phyloP scores from a whole-genome alignment of 2,888 invertebrate genomes.

The Drosophila kuntzei region DNA sequence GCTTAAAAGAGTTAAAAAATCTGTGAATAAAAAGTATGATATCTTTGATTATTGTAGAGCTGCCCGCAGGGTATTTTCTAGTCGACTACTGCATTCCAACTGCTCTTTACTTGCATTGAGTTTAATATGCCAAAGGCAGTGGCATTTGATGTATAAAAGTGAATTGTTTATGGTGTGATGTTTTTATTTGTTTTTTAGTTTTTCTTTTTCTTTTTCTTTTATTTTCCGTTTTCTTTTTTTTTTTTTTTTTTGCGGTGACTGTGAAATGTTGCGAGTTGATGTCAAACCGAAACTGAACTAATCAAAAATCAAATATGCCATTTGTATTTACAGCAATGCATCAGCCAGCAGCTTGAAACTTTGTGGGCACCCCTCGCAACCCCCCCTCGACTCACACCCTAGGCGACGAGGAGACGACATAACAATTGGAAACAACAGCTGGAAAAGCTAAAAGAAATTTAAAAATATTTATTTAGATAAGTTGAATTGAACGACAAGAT shows the following conservation, averaged over 20 bases:
- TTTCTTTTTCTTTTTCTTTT: constrained; percentile 1
- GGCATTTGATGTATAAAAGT: constrained; percentile 55
- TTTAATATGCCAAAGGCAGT: constrained; percentile 58
- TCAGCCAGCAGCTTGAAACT: constrained; percentile 55
- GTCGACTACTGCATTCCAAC: not conserved
- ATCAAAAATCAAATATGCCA: constrained; percentile 15
- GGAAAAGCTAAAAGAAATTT: constrained; percentile 7
- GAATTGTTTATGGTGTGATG: constrained; percentile 46
- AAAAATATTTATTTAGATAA: constrained; percentile 11
- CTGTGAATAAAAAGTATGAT: not conserved
- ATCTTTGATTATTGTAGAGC: too few relatives aligned
- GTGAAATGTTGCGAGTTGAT: constrained; percentile 41
- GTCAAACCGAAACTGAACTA: constrained; percentile 21
- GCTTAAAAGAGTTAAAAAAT: not conserved
- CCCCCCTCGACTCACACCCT: not conserved
- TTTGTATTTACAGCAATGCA: constrained; percentile 65
- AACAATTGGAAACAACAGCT: constrained; percentile 1
- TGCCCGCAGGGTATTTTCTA: not conserved
- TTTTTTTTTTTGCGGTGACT: constrained; percentile 24
- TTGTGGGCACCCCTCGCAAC: constrained; percentile 11
- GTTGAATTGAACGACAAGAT: constrained; percentile 7
- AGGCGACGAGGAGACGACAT: constrained; percentile 2
- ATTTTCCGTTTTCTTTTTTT: constrained; percentile 6
- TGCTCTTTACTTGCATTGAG: constrained; percentile 10
- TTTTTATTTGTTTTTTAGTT: constrained; percentile 17